Conservation (phyloP, 2,113 vertebrate genomes). For the Brevimyrus niger region DNA sequence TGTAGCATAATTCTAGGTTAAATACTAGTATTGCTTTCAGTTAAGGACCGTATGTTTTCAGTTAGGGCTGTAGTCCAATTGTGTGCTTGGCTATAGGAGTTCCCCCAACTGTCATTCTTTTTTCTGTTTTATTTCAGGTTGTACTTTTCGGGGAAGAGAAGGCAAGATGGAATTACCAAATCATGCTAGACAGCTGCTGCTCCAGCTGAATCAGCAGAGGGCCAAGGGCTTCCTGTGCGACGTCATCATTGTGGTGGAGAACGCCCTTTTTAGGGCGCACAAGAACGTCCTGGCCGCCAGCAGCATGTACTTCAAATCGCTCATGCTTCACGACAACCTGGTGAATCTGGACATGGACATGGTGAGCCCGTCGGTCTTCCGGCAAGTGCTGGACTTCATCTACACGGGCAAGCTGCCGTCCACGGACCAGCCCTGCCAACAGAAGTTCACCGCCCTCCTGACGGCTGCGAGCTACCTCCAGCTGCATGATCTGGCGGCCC, state of each 20-base stretch:
- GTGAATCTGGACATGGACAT: slow-evolving; percentile 86
- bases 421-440: slow-evolving; percentile 78
- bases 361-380: slow-evolving; percentile 81
- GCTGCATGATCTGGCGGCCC: slow-evolving; percentile 89
- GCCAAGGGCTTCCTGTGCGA: slow-evolving; percentile 88
- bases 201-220: slow-evolving; percentile 88
- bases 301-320: slow-evolving; percentile 87
- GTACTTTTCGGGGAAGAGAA: slow-evolving; percentile 64
- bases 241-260: slow-evolving; percentile 85
- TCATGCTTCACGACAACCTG: slow-evolving; percentile 84
- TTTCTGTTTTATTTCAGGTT: slow-evolving; percentile 55
- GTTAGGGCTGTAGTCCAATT: not conserved
- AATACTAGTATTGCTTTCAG: not conserved
- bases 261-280: slow-evolving; percentile 84
- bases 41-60: not conserved
- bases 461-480: slow-evolving; percentile 99
- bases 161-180: slow-evolving; percentile 86
- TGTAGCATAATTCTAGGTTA: not conserved
- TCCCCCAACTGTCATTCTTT: not conserved
- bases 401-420: slow-evolving; percentile 85
- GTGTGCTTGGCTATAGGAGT: not conserved
- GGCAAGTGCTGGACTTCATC: slow-evolving; percentile 84
- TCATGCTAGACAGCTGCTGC: slow-evolving; percentile 85
- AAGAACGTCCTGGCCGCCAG: slow-evolving; percentile 87
- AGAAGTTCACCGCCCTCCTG: slow-evolving; percentile 88